A percentile compares a stretch with the other conserved stretches of the same genome.
Evolutionary conservation across 2,113 vertebrate species (phyloP).

Genomic region (Elaphurus davidianus): DNA sequence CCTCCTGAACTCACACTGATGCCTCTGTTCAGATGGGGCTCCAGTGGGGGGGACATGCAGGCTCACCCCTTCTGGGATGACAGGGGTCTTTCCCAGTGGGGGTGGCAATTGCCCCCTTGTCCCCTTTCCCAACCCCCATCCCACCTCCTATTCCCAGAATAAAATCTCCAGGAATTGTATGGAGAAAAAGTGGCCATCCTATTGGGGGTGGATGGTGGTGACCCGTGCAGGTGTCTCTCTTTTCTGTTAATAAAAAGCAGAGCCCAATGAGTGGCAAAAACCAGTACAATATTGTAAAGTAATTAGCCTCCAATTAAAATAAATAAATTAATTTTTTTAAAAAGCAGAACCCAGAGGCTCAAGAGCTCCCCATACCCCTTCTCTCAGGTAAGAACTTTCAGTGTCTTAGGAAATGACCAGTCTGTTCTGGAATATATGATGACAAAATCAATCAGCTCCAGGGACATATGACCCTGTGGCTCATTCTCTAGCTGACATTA

Average conservation of each 20-base stretch:
- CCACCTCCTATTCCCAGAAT: not conserved
- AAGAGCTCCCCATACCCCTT: not conserved
- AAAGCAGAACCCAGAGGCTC: not conserved
- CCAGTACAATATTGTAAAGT: not conserved
- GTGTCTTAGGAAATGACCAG: not conserved
- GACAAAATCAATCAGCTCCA: not conserved
- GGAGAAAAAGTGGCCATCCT: not conserved
- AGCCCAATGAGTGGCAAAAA: not conserved
- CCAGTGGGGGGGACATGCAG: too few relatives aligned
- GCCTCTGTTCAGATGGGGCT: not conserved
- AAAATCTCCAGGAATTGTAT: not conserved
- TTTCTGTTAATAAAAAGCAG: not conserved
- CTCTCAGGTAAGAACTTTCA: not conserved
- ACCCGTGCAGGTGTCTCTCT: not conserved
- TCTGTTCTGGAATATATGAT: not conserved
- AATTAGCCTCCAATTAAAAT: not conserved
- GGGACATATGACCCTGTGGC: not conserved
- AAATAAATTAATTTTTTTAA: not conserved
- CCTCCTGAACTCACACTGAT: not conserved
- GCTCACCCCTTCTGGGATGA: not conserved
- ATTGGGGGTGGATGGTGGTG: not conserved
- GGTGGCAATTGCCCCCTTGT: accelerated
- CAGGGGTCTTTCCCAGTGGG: not conserved
- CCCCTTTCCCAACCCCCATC: too few relatives aligned
- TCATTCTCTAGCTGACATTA: not conserved